Conservation (phyloP, 1,140 invertebrate species). For the Lordiphosa collinella region DNA sequence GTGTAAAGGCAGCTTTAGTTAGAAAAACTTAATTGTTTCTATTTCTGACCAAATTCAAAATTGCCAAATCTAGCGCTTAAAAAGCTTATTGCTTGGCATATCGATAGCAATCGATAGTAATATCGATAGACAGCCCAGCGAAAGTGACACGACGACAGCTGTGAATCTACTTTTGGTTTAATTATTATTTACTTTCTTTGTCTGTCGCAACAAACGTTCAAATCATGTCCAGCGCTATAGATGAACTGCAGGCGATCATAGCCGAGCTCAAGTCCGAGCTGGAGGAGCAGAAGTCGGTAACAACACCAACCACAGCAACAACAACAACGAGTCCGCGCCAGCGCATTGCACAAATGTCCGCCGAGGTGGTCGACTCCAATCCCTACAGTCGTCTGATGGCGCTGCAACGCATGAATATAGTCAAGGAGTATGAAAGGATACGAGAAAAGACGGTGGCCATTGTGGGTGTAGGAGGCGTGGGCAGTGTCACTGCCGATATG, state of each 20-base stretch:
- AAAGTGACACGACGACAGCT: constrained; percentile 72
- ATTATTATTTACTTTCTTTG: constrained; percentile 19
- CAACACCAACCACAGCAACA: constrained; percentile 1
- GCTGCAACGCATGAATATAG: constrained; percentile 99
- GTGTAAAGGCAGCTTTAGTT: too few species aligned
- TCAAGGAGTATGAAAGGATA: constrained; percentile 98
- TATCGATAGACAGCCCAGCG: constrained; percentile 2
- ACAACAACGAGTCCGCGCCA: constrained; percentile 73
- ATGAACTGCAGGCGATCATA: constrained; percentile 74
- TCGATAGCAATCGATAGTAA: too few species aligned
- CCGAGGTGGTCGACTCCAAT: constrained; percentile 98
- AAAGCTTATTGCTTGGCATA: too few species aligned
- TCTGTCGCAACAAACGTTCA: background rate
- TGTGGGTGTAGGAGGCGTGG: constrained; percentile 99
- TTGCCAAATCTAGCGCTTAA: too few species aligned
- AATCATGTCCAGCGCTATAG: constrained; percentile 62
- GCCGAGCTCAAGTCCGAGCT: constrained; percentile 65
- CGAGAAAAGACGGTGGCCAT: constrained; percentile 94
- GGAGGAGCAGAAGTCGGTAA: constrained; percentile 39
- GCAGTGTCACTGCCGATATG: constrained; percentile 99
- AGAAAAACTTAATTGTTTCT: too few species aligned
- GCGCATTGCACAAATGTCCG: constrained; percentile 89
- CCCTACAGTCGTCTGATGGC: constrained; percentile 99
- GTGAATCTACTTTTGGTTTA: constrained; percentile 3
- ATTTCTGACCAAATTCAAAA: too few species aligned